phyloP scores from a whole-genome alignment of 1,140 invertebrate species.

The Leptinotarsa lineolata region DNA sequence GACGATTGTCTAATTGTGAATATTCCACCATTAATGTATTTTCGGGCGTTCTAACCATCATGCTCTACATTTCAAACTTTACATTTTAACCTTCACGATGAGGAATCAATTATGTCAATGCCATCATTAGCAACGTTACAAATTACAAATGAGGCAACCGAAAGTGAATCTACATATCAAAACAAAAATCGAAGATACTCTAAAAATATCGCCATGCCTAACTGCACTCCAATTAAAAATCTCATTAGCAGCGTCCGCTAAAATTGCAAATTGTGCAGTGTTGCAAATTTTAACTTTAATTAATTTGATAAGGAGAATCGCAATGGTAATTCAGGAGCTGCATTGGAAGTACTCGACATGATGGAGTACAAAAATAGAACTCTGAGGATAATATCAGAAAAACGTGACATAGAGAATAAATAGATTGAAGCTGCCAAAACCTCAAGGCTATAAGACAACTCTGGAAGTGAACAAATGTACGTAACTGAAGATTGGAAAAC shows the following conservation, averaged over 20 bases:
- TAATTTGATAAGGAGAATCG: neutral
- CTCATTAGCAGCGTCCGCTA: neutral
- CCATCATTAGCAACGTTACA: neutral
- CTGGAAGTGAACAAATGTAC: no score
- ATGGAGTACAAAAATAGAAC: no score
- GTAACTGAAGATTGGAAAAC: no score
- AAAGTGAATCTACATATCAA: neutral
- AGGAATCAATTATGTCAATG: constrained; percentile 2
- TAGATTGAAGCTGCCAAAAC: no score
- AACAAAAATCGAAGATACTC: neutral
- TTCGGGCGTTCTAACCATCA: neutral
- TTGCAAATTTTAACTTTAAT: neutral
- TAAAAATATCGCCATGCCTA: neutral
- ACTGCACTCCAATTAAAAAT: constrained; percentile 1
- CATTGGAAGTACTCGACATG: neutral
- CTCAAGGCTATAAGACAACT: no score
- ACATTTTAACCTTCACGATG: neutral
- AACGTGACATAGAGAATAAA: no score
- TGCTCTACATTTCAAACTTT: neutral
- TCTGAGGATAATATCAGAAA: no score
- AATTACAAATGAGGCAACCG: neutral
- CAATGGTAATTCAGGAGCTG: neutral
- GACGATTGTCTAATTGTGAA: no score
- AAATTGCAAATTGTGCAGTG: neutral
- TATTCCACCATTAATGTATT: no score